These are phyloP conservation scores for Pollimyrus isidori DNA, from an alignment of 2,113 vertebrate species.

Conservation along the genomic window DNA sequence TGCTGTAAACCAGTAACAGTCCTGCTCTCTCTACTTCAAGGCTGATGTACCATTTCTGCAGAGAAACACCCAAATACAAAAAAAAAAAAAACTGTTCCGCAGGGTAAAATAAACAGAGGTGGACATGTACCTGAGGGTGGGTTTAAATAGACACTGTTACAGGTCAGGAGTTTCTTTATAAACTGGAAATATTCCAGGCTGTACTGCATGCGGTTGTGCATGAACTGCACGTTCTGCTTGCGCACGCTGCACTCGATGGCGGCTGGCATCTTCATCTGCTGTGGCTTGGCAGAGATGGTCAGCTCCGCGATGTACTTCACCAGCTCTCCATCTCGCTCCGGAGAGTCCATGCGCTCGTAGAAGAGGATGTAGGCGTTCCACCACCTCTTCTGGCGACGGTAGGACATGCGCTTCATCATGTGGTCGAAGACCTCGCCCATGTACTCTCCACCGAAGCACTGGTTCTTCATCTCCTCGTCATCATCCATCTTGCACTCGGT, in stretches of 20 bases:
- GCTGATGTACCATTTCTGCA: background rate
- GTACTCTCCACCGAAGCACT: conserved; percentile 97
- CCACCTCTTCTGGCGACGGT: conserved; percentile 96
- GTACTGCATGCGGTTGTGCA: conserved; percentile 99
- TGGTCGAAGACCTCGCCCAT: conserved; percentile 99
- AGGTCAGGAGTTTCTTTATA: conserved; percentile 98
- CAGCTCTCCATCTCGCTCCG: conserved; percentile 89
- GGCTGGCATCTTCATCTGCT: conserved; percentile 95
- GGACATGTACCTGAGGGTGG: conserved; percentile 85
- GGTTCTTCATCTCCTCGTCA: conserved; percentile 99
- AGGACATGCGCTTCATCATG: conserved; percentile 99
- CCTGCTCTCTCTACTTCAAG: background rate
- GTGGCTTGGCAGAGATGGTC: conserved; percentile 76
- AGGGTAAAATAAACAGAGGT: too few relatives aligned
- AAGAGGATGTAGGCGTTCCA: conserved; percentile 99
- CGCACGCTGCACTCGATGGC: conserved; percentile 79
- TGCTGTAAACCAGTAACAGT: background rate
- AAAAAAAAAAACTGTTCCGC: background rate
- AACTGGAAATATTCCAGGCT: conserved; percentile 99
- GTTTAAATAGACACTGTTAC: conserved; percentile 97
- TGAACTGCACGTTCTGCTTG: conserved; percentile 98
- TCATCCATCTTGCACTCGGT: conserved; percentile 99
- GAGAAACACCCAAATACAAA: background rate
- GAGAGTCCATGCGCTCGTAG: conserved; percentile 96
- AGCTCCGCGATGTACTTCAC: conserved; percentile 93